phyloP scores from a whole-genome alignment of 1,140 invertebrate species.

The Sarcophaga peregrina region DNA sequence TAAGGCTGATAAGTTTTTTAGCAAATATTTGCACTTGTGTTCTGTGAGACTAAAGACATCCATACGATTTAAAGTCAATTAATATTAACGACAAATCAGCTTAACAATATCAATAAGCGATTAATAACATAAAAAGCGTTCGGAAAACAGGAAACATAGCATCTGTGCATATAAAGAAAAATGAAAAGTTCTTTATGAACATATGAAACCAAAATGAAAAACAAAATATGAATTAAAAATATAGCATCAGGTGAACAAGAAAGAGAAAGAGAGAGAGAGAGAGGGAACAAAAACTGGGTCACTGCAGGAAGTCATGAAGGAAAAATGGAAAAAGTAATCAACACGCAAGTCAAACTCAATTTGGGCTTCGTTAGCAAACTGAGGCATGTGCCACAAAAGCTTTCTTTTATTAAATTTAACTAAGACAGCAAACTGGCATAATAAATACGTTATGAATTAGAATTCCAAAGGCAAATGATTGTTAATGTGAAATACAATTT shows the following conservation, averaged over 20 bases:
- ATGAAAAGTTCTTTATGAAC: too few species aligned
- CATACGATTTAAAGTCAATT: constrained; percentile 39
- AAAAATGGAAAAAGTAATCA: constrained; percentile 17
- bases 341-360: constrained; percentile 27
- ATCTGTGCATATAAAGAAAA: too few species aligned
- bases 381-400: constrained; percentile 29
- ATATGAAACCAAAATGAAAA: too few species aligned
- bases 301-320: constrained; percentile 35
- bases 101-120: constrained; percentile 41
- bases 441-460: neutral
- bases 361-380: neutral
- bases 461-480: neutral
- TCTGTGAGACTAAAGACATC: constrained; percentile 10
- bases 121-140: constrained; percentile 11
- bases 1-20: constrained; percentile 6
- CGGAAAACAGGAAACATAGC: neutral
- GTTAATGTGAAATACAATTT: too few species aligned
- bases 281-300: constrained; percentile 23
- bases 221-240: constrained; percentile 10
- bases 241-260: neutral
- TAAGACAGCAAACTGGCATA: neutral
- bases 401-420: too few species aligned
- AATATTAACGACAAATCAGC: constrained; percentile 42
- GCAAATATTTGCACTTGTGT: constrained; percentile 38
- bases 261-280: neutral